Percentiles rank a stretch among this genome's conserved stretches.
These are phyloP conservation scores for Axinella damicornis DNA, from an alignment of 37 sponge, comb jelly and placozoan species.

Conservation along the genomic window DNA sequence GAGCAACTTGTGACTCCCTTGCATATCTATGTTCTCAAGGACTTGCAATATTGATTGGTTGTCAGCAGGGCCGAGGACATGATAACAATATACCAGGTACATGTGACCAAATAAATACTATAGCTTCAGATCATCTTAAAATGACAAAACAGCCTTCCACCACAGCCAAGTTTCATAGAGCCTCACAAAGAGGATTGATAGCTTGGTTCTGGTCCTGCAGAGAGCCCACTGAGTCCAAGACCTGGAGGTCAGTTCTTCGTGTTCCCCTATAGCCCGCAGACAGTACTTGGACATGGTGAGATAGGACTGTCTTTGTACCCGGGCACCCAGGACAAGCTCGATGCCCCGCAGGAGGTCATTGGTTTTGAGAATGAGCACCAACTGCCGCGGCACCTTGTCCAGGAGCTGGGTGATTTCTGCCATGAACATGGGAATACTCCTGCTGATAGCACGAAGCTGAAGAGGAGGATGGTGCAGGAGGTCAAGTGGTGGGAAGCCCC, in stretches of 20 bases:
- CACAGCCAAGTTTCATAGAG: conserved; percentile 50
- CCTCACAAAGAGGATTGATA: conserved; percentile 15
- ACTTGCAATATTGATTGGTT: too few relatives aligned
- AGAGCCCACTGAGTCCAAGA: conserved; percentile 5
- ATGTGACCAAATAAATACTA: too few relatives aligned
- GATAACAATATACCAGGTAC: too few relatives aligned
- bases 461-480: too few relatives aligned
- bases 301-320: conserved; percentile 52
- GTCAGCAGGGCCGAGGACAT: too few relatives aligned
- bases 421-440: conserved; percentile 18
- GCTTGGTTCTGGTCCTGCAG: conserved; percentile 5
- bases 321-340: conserved; percentile 67
- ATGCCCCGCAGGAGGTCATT: conserved; percentile 90
- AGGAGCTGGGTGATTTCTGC: conserved; percentile 81
- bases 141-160: not conserved
- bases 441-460: conserved; percentile 23
- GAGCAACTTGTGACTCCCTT: too few relatives aligned
- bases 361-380: conserved; percentile 94
- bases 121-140: too few relatives aligned
- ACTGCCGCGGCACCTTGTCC: conserved; percentile 84
- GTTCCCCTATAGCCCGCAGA: conserved; percentile 67
- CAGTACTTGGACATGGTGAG: conserved; percentile 85
- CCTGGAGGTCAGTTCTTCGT: conserved; percentile 26
- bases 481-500: too few relatives aligned
- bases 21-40: too few relatives aligned